A percentile compares a stretch with the other conserved stretches of the same genome.
These are phyloP conservation scores for Hydriomena furcata DNA, from an alignment of 2,888 invertebrate genomes.

Conservation along the genomic window DNA sequence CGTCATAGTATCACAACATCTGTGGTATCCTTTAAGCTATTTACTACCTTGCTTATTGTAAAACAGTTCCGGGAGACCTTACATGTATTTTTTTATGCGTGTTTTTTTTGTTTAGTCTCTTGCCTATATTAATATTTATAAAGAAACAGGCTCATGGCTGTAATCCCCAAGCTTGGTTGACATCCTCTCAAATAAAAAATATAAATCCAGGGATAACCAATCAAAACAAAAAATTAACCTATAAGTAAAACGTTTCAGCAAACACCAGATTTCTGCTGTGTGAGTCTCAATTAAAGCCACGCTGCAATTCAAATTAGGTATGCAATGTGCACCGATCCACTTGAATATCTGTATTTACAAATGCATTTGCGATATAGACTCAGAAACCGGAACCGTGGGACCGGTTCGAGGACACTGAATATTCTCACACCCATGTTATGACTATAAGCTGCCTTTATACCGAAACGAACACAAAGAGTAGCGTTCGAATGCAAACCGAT, in stretches of 20 bases:
- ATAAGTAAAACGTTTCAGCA: no score
- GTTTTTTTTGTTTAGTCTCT: no score
- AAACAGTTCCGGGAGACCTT: not conserved
- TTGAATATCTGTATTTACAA: constrained; percentile 30
- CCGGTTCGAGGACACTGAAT: constrained; percentile 48
- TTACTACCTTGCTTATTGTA: no score
- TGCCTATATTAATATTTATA: no score
- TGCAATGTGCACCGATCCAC: constrained; percentile 39
- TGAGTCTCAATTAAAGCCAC: constrained; percentile 10
- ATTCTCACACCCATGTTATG: constrained; percentile 54
- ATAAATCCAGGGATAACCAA: no score
- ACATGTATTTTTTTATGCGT: no score
- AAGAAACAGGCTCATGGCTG: no score
- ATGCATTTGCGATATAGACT: constrained; percentile 25
- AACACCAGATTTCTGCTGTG: not conserved
- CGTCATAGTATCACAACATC: not conserved
- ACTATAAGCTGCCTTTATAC: constrained; percentile 34
- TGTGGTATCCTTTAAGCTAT: not conserved
- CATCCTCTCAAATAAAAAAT: no score
- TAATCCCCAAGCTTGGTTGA: no score
- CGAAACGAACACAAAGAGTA: constrained; percentile 23
- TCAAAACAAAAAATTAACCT: no score
- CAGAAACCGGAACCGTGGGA: constrained; percentile 56
- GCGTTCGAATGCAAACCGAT: constrained; percentile 10
- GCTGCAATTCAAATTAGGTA: constrained; percentile 45